Evolutionary conservation across 2,888 invertebrate genomes (phyloP), one percentile per base, ranked within the genome.

Genomic region (Chymomyza fuscimana): DNA sequence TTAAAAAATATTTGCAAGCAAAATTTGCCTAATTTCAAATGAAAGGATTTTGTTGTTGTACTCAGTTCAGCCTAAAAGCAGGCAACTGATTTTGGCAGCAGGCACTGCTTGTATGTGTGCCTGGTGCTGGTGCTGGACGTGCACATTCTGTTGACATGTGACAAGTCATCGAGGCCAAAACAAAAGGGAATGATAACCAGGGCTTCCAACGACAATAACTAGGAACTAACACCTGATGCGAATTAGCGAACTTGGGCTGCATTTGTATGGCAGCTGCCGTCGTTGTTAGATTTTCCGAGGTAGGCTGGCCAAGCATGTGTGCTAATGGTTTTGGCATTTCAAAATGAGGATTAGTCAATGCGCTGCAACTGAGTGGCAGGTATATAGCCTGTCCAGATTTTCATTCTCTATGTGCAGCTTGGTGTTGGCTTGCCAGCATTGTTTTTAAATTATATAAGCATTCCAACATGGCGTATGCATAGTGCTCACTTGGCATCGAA

Each of bases 1-100:
- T 86, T 81, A 86, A 81, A 86, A 82, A 84, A 82, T 81, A 72
- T 84, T 86, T 82, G 72, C 73, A 72, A 72, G 63, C 81, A 72
- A 82, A 81, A 77, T 77, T 81, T 86, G 78, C 87, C 81, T 82
- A 82, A 76, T 81, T 82, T 84, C 71, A 76, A 84, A 74, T 77
- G 76, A 77, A 78, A 78, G 74, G 76, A 75, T 74, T 84, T 78
- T 69, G 19, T 7, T 61, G 61, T 61, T 61, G 12, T 61, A 4
- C 16, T 61, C 46, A 7, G 54, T 52, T 1, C 54, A 54, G 7
- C 19, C 12, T 29, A 12, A 54, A 59, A 78, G 59, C 70, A 51
- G 60, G 40, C 71, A 67, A 65, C 63, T 72, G 69, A 59, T 71
- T 67, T 70, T 72, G 73, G 63, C 72, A 69, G 81, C 67, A 15